Percentiles rank a stretch among this genome's conserved stretches.
Evolutionary conservation across 2,113 vertebrate genomes (phyloP).

Genomic region (Chloebia gouldiae): DNA sequence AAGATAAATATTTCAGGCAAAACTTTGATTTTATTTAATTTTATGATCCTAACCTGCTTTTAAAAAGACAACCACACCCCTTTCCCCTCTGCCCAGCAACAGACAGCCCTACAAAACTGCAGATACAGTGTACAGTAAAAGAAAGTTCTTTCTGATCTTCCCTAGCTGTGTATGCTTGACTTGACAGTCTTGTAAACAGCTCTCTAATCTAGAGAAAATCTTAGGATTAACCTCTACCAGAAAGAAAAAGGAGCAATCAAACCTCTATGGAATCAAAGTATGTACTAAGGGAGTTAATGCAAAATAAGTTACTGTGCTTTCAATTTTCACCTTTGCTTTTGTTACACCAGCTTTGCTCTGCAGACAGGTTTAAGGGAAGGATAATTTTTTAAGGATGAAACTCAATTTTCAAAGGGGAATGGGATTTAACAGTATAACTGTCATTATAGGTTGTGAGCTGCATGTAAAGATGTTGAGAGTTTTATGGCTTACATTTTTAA

Average conservation of each 20-base stretch:
- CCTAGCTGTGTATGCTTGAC: background rate
- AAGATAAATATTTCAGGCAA: background rate
- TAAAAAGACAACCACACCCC: background rate
- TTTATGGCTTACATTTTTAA: slow-evolving; percentile 47
- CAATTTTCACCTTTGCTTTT: slow-evolving; percentile 14
- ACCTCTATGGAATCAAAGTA: background rate
- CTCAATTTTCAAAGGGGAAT: slow-evolving; percentile 39
- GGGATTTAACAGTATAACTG: slow-evolving; percentile 35
- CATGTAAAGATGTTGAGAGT: slow-evolving; percentile 16
- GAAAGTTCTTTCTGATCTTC: background rate
- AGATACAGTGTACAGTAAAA: background rate
- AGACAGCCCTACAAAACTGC: background rate
- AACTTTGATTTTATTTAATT: background rate
- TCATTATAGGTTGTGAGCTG: slow-evolving; percentile 6
- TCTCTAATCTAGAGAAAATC: background rate
- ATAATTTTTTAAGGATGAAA: slow-evolving; percentile 46
- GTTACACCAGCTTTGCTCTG: background rate
- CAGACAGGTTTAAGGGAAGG: slow-evolving; percentile 8
- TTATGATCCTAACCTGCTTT: background rate
- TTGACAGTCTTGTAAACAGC: background rate
- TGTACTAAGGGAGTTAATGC: background rate
- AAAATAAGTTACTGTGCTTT: background rate
- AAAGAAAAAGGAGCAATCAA: background rate
- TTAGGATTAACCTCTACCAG: background rate
- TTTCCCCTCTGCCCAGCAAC: background rate